Conservation (phyloP, 37 sponge, comb jelly and placozoan species). For the Cladorhizidae sp. region DNA sequence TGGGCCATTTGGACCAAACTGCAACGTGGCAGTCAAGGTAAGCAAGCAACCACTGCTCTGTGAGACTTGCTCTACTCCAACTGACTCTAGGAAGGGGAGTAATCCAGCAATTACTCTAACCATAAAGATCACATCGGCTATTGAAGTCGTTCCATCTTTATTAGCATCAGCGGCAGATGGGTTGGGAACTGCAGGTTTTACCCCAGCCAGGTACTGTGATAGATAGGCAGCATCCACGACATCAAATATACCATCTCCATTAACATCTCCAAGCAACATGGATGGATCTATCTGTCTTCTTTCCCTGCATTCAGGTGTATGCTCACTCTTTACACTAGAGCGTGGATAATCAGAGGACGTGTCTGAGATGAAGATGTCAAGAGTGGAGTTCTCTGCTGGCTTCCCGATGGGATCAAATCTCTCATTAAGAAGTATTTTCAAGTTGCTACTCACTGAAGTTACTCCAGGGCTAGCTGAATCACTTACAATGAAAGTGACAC, state of each 20-base stretch:
- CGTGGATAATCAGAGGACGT: background rate
- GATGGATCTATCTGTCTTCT: background rate
- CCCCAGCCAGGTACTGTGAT: background rate
- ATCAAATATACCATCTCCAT: constrained; percentile 22
- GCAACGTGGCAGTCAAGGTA: background rate
- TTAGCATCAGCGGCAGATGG: constrained; percentile 19
- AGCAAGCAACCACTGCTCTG: constrained; percentile 18
- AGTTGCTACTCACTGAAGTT: constrained; percentile 6
- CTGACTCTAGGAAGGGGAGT: constrained; percentile 26
- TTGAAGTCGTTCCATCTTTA: constrained; percentile 6
- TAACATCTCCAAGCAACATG: constrained; percentile 11
- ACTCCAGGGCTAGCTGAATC: background rate
- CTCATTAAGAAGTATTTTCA: background rate
- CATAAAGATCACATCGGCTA: constrained; percentile 48
- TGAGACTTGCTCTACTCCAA: background rate
- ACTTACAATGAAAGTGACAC: constrained; percentile 13
- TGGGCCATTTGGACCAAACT: background rate
- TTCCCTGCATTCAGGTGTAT: too few relatives aligned
- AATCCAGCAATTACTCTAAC: constrained; percentile 29
- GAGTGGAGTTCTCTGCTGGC: background rate
- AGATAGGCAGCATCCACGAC: constrained; percentile 37
- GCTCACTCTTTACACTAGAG: background rate
- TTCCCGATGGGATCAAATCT: background rate
- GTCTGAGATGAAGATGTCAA: background rate
- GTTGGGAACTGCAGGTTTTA: background rate